phyloP scores from a whole-genome alignment of 2,888 invertebrate species.

The Thelaira solivaga region DNA sequence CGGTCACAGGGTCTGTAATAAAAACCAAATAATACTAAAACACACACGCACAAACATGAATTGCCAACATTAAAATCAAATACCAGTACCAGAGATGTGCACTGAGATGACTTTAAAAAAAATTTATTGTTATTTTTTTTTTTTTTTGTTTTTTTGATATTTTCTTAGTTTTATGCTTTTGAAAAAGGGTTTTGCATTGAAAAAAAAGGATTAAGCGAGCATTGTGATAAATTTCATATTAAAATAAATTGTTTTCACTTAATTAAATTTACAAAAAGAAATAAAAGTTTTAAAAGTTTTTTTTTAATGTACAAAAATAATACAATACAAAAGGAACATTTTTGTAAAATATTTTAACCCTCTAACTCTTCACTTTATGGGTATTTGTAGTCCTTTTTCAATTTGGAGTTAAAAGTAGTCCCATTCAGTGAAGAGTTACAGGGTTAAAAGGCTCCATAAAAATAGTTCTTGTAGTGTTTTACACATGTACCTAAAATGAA shows the following conservation, averaged over 20 bases:
- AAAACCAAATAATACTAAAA: conserved; percentile 28
- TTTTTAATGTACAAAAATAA: neutral
- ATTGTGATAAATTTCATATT: neutral
- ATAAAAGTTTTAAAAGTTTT: neutral
- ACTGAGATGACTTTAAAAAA: conserved; percentile 6
- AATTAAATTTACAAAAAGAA: neutral
- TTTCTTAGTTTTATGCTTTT: neutral
- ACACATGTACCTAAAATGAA: no score
- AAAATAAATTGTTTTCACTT: neutral
- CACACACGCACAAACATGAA: conserved; percentile 33
- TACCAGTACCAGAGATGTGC: conserved; percentile 23
- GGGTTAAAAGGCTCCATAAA: no score
- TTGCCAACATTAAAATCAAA: conserved; percentile 46
- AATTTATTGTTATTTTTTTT: conserved; percentile 3
- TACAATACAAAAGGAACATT: no score
- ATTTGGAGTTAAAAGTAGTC: no score
- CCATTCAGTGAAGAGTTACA: no score
- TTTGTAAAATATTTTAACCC: no score
- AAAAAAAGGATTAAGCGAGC: neutral
- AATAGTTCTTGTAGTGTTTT: no score
- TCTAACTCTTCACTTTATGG: no score
- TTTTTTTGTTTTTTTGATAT: conserved; percentile 1
- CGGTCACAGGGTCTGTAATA: conserved; percentile 85
- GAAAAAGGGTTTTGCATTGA: neutral
- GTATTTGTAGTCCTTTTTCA: no score